phyloP scores from a whole-genome alignment of 2,113 vertebrate genomes.

The Megaceryle maxima region DNA sequence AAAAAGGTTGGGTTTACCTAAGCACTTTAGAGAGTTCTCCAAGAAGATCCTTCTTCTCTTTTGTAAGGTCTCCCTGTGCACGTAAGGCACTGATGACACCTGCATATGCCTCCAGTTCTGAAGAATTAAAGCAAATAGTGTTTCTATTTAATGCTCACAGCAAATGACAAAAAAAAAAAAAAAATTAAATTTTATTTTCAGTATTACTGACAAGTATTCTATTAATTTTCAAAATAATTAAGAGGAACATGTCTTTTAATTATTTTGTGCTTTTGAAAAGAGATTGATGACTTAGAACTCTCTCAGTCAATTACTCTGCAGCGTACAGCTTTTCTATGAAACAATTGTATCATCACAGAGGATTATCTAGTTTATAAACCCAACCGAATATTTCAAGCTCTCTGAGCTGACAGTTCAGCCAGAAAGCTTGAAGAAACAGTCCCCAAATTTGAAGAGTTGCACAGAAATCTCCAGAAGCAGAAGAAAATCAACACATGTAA shows the following conservation, averaged over 20 bases:
- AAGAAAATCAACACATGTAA: neutral
- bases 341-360: neutral
- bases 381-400: neutral
- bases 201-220: neutral
- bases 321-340: neutral
- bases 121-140: constrained; percentile 13
- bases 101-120: constrained; percentile 98
- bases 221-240: constrained; percentile 21
- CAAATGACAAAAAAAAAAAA: neutral
- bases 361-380: neutral
- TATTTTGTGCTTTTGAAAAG: neutral
- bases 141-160: constrained; percentile 50
- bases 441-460: neutral
- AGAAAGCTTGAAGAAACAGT: neutral
- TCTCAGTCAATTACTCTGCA: neutral
- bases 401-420: neutral
- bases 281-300: neutral
- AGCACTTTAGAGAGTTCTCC: constrained; percentile 97
- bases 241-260: constrained; percentile 2
- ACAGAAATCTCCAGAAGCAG: neutral
- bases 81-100: constrained; percentile 97
- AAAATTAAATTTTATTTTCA: neutral
- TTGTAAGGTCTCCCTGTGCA: constrained; percentile 96
- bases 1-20: constrained; percentile 77
- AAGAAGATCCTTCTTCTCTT: constrained; percentile 97